Evolutionary conservation across 2,888 invertebrate genomes (phyloP).

Genomic region (Epistrophe eligans): DNA sequence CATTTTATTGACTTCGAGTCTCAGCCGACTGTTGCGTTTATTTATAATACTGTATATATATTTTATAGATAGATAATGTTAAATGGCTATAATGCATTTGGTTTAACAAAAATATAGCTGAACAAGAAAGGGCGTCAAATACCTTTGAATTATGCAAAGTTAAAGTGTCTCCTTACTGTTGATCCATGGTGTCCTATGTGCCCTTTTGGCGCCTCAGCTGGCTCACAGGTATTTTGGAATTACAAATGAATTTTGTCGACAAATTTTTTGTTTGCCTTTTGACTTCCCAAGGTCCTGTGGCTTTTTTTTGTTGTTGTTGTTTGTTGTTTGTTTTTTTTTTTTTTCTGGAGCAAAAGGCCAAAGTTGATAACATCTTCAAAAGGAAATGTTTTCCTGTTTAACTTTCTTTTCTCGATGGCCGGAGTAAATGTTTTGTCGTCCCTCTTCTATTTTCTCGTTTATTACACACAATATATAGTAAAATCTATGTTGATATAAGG

Average conservation of each 20-base stretch:
- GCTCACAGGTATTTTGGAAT: constrained; percentile 72
- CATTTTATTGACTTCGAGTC: constrained; percentile 65
- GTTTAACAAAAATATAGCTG: constrained; percentile 29
- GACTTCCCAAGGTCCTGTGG: constrained; percentile 44
- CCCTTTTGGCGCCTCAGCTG: constrained; percentile 40
- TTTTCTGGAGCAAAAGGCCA: constrained; percentile 49
- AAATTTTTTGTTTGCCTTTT: constrained; percentile 70
- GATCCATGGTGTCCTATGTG: constrained; percentile 45
- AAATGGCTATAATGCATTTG: constrained; percentile 53
- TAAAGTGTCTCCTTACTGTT: constrained; percentile 63
- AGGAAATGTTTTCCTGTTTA: constrained; percentile 71
- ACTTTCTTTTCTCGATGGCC: constrained; percentile 26
- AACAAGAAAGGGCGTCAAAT: constrained; percentile 72
- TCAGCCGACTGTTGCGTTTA: constrained; percentile 37
- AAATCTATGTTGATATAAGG: constrained; percentile 67
- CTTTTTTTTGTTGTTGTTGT: neutral
- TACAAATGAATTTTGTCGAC: constrained; percentile 73
- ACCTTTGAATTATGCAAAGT: constrained; percentile 71
- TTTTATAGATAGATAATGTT: neutral
- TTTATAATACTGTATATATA: neutral
- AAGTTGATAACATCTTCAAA: constrained; percentile 75
- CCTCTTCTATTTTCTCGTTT: constrained; percentile 58
- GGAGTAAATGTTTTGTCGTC: constrained; percentile 66
- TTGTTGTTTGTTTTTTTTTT: constrained; percentile 5
- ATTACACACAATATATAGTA: constrained; percentile 65